Evolutionary conservation across 1,140 invertebrate genomes (phyloP), one percentile per base, ranked within the genome.

Genomic region (Chironomus tepperi): DNA sequence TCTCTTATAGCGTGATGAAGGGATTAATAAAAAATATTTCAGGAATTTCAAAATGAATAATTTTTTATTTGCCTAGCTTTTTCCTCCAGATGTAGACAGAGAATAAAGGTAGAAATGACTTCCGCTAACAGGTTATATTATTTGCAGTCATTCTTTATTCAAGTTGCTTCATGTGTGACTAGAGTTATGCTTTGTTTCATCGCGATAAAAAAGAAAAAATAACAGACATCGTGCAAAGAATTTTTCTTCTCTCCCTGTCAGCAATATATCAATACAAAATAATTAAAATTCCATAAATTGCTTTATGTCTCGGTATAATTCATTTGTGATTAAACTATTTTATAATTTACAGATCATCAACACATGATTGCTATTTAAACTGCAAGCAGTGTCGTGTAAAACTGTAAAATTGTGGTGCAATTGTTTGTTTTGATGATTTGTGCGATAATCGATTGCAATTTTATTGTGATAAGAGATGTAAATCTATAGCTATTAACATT

Each of bases 221-320:
- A 57, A 57, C 5, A 57, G n/a, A 57, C 12, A 57, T n/a, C 12
- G 47, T 15, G 47, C 8, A 7, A 47, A 57, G 47, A 57, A 57
- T 34, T 34, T 34, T 34, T 34, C 24, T 34, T 5, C 24, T 34
- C 24, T 34, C 24, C 24, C 24, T 34, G 24, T 34, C 24, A 34
- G n/a, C 12, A 57, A 57, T 15, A 57, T 57, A 57, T 57, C 47
- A 57, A 57, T 57, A 57, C n/a, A 10, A 57, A 57, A 57, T 57
- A 57, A 57, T 57, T 57, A 57, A 57, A 57, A 57, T 57, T 57
- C 47, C 47, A 57, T 57, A 57, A 57, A 57, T 57, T n/a, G 47
- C 12, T 5, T 5, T 57, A 12, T 57, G 47, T 57, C 47, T 15
- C 47, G n/a, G n/a, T 57, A 10, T 12, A 57, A 57, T 34, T 34